Conservation (phyloP, 2,113 vertebrate genomes). For the Peromyscus leucopus region DNA sequence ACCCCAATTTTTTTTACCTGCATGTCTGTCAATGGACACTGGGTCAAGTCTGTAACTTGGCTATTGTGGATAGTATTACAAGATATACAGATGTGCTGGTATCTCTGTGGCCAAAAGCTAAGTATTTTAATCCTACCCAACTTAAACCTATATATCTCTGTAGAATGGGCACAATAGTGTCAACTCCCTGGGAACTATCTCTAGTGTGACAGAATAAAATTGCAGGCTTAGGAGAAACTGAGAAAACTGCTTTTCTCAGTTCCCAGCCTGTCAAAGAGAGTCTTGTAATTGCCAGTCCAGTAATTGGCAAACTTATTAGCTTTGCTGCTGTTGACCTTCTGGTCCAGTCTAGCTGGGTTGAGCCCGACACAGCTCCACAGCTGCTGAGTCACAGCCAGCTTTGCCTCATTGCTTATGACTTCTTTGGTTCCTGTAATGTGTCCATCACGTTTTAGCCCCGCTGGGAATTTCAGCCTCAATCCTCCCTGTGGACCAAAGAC, state of each 20-base stretch:
- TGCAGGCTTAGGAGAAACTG: neutral
- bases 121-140: neutral
- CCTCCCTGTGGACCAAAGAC: neutral
- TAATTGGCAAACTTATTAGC: conserved; percentile 42
- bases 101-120: neutral
- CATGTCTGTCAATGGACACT: too few species aligned
- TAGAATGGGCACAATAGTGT: neutral
- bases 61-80: neutral
- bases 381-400: conserved; percentile 47
- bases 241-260: neutral
- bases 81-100: neutral
- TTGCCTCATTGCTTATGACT: neutral
- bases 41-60: neutral
- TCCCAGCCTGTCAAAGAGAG: conserved; percentile 36
- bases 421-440: neutral
- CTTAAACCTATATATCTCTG: neutral
- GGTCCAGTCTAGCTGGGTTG: neutral
- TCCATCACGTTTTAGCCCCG: neutral
- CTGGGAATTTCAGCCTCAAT: neutral
- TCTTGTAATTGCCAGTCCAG: conserved; percentile 43
- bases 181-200: neutral
- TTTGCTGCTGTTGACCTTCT: conserved; percentile 44
- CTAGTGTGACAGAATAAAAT: neutral
- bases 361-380: neutral
- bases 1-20: neutral